Conservation (phyloP, 1,140 invertebrate species). For the Chelonus insularis region DNA sequence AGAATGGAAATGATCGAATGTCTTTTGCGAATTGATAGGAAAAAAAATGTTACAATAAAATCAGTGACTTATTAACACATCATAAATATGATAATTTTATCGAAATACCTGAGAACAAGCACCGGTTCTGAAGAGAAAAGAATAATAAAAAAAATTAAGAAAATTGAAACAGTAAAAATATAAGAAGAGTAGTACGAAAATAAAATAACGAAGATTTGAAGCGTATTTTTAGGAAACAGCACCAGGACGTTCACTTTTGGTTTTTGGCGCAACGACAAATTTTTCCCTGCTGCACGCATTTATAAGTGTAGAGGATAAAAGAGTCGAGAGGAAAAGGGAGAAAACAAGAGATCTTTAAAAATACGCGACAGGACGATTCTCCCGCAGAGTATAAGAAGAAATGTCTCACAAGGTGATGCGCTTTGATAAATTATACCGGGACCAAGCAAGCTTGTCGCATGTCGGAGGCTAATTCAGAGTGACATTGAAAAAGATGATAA, state of each 20-base stretch:
- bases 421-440: conserved; percentile 32
- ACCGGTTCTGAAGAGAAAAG: too few relatives aligned
- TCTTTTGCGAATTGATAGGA: too few relatives aligned
- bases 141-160: too few relatives aligned
- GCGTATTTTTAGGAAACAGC: conserved; percentile 8
- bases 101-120: too few relatives aligned
- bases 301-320: conserved; percentile 15
- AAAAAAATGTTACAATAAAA: too few relatives aligned
- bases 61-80: too few relatives aligned
- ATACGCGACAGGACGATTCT: conserved; percentile 18
- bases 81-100: too few relatives aligned
- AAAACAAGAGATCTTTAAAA: conserved; percentile 24
- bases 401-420: conserved; percentile 25
- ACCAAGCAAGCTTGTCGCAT: conserved; percentile 9
- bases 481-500: conserved; percentile 28
- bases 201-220: conserved; percentile 13
- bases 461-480: conserved; percentile 21
- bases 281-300: conserved; percentile 41
- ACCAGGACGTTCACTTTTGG: conserved; percentile 47
- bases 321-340: conserved; percentile 3
- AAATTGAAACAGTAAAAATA: background rate
- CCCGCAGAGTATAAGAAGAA: background rate
- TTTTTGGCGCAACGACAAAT: conserved; percentile 55
- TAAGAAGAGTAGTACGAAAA: background rate
- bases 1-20: too few relatives aligned